phyloP scores from a whole-genome alignment of 2,888 invertebrate species.

The Diarsia mendica region DNA sequence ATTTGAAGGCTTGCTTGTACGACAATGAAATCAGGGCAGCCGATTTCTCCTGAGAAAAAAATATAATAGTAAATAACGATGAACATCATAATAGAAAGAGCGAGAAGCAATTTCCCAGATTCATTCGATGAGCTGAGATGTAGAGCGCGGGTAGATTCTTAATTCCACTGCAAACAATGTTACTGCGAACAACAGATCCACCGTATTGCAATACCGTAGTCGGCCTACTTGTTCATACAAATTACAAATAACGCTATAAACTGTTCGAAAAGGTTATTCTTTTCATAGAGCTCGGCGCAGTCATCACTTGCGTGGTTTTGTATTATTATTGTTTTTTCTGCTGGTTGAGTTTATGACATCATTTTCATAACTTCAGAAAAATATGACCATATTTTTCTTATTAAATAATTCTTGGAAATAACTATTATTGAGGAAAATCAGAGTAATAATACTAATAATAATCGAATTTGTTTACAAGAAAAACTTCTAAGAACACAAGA shows the following conservation, averaged over 20 bases:
- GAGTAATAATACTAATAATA: no score
- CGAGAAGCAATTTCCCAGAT: slow-evolving; percentile 84
- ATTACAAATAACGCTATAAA: slow-evolving; percentile 65
- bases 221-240: slow-evolving; percentile 78
- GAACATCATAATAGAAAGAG: slow-evolving; percentile 80
- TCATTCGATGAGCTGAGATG: slow-evolving; percentile 80
- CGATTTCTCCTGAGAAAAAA: slow-evolving; percentile 83
- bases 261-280: slow-evolving; percentile 48
- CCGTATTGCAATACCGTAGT: slow-evolving; percentile 76
- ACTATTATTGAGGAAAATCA: background rate
- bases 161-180: slow-evolving; percentile 79
- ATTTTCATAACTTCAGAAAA: slow-evolving; percentile 25
- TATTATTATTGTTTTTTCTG: slow-evolving; percentile 53
- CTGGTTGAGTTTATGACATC: slow-evolving; percentile 45
- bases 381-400: background rate
- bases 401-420: background rate
- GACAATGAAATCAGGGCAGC: slow-evolving; percentile 76
- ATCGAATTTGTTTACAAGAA: background rate
- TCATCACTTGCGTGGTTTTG: slow-evolving; percentile 39
- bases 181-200: slow-evolving; percentile 66
- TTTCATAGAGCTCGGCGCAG: slow-evolving; percentile 10
- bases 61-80: slow-evolving; percentile 73
- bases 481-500: background rate
- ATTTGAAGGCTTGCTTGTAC: slow-evolving; percentile 63
- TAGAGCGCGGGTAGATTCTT: slow-evolving; percentile 81